These are phyloP conservation scores for Propithecus coquereli DNA, from an alignment of 2,113 vertebrate genomes.

Conservation along the genomic window DNA sequence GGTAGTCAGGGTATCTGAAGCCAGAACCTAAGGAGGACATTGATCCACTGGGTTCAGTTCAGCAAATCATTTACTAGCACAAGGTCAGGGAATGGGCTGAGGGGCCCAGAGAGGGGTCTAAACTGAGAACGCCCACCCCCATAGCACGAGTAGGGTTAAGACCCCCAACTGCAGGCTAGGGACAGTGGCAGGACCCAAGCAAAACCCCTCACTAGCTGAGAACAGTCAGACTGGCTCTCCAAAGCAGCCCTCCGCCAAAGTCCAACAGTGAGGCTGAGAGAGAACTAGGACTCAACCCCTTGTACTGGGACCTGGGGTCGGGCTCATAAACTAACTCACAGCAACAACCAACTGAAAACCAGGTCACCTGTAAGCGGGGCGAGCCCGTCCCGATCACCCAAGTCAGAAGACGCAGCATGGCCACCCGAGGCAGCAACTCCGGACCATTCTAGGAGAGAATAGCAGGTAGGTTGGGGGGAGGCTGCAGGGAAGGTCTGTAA, in stretches of 20 bases:
- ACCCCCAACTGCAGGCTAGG: background rate
- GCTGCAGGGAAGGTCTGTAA: background rate
- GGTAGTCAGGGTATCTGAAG: conserved; percentile 89
- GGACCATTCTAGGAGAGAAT: conserved; percentile 88
- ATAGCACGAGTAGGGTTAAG: background rate
- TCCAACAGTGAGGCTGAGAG: background rate
- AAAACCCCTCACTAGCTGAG: background rate
- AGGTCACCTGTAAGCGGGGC: conserved; percentile 91
- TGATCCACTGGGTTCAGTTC: background rate
- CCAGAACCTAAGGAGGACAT: conserved; percentile 86
- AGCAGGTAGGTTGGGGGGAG: background rate
- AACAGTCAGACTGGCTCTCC: background rate
- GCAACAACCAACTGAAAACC: background rate
- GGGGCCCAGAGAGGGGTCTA: background rate
- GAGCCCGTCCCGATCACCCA: conserved; percentile 89
- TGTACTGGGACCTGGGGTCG: background rate
- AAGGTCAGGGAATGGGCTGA: background rate
- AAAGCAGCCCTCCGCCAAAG: background rate
- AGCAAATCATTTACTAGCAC: background rate
- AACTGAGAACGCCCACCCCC: background rate
- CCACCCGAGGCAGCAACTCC: conserved; percentile 93
- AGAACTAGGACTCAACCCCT: background rate
- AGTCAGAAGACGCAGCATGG: conserved; percentile 93
- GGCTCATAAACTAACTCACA: background rate
- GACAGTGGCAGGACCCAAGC: background rate